phyloP scores from a whole-genome alignment of 2,888 invertebrate species.

The Melolontha melolontha region DNA sequence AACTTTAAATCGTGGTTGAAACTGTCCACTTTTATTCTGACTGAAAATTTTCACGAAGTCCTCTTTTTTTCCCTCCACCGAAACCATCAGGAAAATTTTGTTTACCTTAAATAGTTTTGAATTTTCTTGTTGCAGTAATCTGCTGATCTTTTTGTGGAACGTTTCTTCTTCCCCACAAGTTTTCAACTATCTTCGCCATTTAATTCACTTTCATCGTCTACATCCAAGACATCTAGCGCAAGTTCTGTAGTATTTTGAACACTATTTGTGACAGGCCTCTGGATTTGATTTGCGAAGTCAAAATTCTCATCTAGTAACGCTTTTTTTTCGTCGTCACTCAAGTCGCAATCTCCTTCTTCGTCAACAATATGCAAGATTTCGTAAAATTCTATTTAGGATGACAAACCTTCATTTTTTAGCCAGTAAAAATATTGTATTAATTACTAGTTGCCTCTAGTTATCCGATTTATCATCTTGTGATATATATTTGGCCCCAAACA shows the following conservation, averaged over 20 bases:
- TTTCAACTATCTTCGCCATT: conserved; percentile 38
- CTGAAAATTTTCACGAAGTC: conserved; percentile 25
- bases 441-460: no score
- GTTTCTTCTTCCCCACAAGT: conserved; percentile 33
- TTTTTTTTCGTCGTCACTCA: conserved; percentile 66
- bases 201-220: conserved; percentile 36
- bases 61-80: conserved; percentile 12
- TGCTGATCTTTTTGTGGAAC: conserved; percentile 14
- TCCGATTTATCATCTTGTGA: no score
- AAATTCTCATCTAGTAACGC: conserved; percentile 64
- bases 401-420: no score
- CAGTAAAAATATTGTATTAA: no score
- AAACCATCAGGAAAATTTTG: conserved; percentile 28
- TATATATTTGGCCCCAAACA: no score
- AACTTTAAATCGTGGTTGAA: conserved; percentile 67
- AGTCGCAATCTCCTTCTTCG: conserved; percentile 65
- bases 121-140: background rate
- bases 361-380: conserved; percentile 55
- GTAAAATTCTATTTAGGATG: no score
- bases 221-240: conserved; percentile 33
- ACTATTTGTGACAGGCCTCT: background rate
- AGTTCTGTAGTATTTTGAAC: conserved; percentile 6
- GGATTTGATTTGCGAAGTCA: conserved; percentile 45
- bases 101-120: conserved; percentile 4
- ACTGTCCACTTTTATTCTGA: conserved; percentile 17